A percentile compares a stretch with the other conserved stretches of the same genome.
These are phyloP conservation scores for Hassar affinis DNA, from an alignment of 2,113 vertebrate species.

Conservation along the genomic window DNA sequence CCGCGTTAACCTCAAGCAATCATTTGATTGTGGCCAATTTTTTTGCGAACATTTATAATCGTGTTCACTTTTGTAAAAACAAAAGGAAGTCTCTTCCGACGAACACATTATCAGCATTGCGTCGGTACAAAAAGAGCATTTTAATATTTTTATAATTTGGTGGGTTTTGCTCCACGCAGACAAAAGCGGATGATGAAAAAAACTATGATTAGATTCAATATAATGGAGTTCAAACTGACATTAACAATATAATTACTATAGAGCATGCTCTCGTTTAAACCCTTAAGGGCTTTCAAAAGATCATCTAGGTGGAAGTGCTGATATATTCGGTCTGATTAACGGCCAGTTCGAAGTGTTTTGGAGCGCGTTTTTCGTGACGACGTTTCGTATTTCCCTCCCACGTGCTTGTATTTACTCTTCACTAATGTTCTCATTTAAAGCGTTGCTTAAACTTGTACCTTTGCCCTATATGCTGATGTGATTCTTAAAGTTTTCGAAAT, in stretches of 20 bases:
- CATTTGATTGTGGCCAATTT: slow-evolving; percentile 39
- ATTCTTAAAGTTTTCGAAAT: background rate
- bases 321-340: background rate
- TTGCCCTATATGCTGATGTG: background rate
- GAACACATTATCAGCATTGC: background rate
- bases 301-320: background rate
- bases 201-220: slow-evolving; percentile 8
- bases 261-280: background rate
- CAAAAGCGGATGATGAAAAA: background rate
- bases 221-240: background rate
- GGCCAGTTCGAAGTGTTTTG: background rate
- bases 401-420: background rate
- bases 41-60: slow-evolving; percentile 16
- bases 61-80: slow-evolving; percentile 4
- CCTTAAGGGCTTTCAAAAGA: background rate
- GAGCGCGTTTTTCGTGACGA: background rate
- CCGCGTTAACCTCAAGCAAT: slow-evolving; percentile 31
- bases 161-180: slow-evolving; percentile 3
- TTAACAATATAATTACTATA: background rate
- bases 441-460: background rate
- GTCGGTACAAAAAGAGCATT: background rate
- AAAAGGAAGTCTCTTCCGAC: background rate
- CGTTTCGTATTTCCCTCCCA: background rate
- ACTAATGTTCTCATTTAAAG: too few species aligned
- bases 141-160: background rate